phyloP scores from a whole-genome alignment of 2,888 invertebrate species.

The Tanaodytes sp. region DNA sequence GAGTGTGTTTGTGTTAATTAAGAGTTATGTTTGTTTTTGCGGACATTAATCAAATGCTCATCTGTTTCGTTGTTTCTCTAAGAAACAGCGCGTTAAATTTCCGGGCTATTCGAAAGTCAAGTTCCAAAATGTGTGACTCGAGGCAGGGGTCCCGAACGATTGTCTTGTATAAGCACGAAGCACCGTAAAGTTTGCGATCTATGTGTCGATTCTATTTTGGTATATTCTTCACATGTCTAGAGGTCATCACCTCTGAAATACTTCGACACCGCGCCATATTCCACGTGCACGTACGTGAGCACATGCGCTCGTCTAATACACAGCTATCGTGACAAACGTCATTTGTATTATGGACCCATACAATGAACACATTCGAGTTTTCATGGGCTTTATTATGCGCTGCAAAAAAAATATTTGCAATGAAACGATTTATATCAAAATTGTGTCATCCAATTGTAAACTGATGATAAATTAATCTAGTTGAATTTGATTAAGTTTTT shows the following conservation, averaged over 20 bases:
- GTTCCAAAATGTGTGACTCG: conserved; percentile 10
- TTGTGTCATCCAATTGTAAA: too few species aligned
- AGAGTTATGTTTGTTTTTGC: too few species aligned
- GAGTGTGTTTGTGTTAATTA: too few species aligned
- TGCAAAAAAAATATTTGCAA: too few species aligned
- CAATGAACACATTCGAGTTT: conserved; percentile 17
- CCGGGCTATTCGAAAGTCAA: conserved; percentile 11
- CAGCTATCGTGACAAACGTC: conserved; percentile 35
- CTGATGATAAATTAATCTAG: too few species aligned
- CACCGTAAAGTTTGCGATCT: conserved; percentile 44
- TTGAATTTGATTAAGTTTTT: too few species aligned
- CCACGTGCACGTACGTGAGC: conserved; percentile 28
- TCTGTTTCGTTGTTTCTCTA: background rate
- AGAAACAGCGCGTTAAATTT: conserved; percentile 14
- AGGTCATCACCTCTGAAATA: conserved; percentile 62
- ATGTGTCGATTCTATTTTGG: conserved; percentile 56
- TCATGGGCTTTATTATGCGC: background rate
- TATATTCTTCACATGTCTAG: conserved; percentile 56
- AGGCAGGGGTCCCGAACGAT: conserved; percentile 19
- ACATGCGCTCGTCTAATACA: conserved; percentile 29
- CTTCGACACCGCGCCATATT: conserved; percentile 46
- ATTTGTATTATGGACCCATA: conserved; percentile 44
- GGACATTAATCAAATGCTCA: too few species aligned
- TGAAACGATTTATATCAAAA: too few species aligned
- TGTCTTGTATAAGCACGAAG: conserved; percentile 30